Evolutionary conservation across 2,113 vertebrate species (phyloP), one percentile per base, ranked within the genome.

Genomic region (Neodon shergylaensis): DNA sequence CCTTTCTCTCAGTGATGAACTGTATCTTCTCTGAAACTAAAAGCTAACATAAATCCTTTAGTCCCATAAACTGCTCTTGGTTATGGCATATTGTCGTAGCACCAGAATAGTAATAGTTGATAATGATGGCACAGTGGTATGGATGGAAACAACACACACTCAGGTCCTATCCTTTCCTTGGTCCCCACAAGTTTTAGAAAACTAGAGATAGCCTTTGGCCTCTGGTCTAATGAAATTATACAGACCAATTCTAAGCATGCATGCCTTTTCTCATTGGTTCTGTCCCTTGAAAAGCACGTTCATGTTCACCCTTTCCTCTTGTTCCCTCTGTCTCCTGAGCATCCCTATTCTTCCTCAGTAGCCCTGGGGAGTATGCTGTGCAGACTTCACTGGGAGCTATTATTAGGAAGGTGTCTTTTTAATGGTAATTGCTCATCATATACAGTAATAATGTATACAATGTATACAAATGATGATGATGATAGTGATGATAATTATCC

Each of bases 251-350:
- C 33, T 68, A 28, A 79, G 28, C 22, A 19, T 2, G 1, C 47
- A 52, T 17, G 1, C 8, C 6, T 12, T 17, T 58, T 52, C 61
- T 83, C 28, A 2, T 6, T n/a, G 42, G 22, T 31, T 92, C 39
- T 88, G 36, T 49, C 6, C 22, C 6, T 24, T 22, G 54, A 54
- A 89, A 86, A 44, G 4, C 82, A 31, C 2, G 9, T 31, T 44
- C 19, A 49, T 10, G 72, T 8, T 36, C 14, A 47, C 0, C 0
- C 13, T 70, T 33, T 21, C 0, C 21, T 7, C 2, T 28, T 13
- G 7, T 14, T 31, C 13, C 49, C 19, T 54, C 36, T 58, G 5
- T 66, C n/a, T 61, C 39, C 39, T 31, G 14, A 49, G 4, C 1
- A 66, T 7, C 0, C 22, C 1, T 19, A 12, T 14, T 63, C n/a